phyloP scores from a whole-genome alignment of 2,888 invertebrate genomes.

The Venustoraphidia nigricollis region DNA sequence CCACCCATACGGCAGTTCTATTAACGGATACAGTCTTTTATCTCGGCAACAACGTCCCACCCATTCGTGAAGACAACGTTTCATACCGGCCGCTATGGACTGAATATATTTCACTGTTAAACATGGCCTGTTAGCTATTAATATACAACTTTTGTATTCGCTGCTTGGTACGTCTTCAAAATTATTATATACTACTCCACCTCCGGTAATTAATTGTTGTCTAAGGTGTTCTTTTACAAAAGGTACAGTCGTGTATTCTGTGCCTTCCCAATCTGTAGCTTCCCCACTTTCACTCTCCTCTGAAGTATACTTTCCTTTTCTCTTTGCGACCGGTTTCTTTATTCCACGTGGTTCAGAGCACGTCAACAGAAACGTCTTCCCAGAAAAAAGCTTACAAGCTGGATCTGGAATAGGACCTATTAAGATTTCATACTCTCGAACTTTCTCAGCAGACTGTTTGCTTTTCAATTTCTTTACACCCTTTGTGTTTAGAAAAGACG shows the following conservation, averaged over 20 bases:
- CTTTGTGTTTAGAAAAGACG: slow-evolving; percentile 5
- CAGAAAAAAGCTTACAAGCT: slow-evolving; percentile 34
- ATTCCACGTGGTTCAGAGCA: slow-evolving; percentile 25
- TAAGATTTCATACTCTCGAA: slow-evolving; percentile 35
- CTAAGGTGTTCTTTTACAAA: slow-evolving; percentile 40
- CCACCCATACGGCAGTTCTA: slow-evolving; percentile 46
- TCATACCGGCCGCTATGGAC: slow-evolving; percentile 49
- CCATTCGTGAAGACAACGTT: slow-evolving; percentile 54
- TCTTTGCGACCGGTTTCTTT: neutral
- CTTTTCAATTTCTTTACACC: slow-evolving; percentile 7
- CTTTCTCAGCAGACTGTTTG: slow-evolving; percentile 32
- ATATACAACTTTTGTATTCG: slow-evolving; percentile 36
- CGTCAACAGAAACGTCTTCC: slow-evolving; percentile 39
- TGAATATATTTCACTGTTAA: slow-evolving; percentile 59
- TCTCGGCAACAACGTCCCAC: slow-evolving; percentile 42
- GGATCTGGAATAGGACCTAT: slow-evolving; percentile 34
- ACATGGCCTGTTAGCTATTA: slow-evolving; percentile 55
- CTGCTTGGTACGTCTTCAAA: slow-evolving; percentile 28
- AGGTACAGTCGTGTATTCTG: slow-evolving; percentile 32
- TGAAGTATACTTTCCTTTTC: neutral
- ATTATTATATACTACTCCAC: slow-evolving; percentile 41
- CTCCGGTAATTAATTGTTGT: slow-evolving; percentile 43
- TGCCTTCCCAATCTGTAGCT: slow-evolving; percentile 35
- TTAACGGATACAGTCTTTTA: slow-evolving; percentile 26
- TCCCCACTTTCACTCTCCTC: slow-evolving; percentile 30